Evolutionary conservation across 1,140 invertebrate genomes (phyloP), one percentile per base, ranked within the genome.

Genomic region (Tyrophagus putrescentiae): DNA sequence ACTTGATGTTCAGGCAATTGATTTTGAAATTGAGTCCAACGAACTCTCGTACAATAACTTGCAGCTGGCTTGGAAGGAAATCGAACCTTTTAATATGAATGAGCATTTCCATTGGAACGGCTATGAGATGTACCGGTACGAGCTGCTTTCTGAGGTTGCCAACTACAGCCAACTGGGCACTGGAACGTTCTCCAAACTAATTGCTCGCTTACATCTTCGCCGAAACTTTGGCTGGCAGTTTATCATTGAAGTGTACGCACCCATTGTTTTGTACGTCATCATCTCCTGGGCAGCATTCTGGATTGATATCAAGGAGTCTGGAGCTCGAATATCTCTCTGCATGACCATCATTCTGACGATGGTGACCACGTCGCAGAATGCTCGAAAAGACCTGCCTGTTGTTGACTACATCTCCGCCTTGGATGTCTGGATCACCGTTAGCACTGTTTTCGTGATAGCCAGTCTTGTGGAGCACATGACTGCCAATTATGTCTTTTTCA

Each of bases 21-120:
- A 74, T n/a, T 76, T 80, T 70, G 72, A 78, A 63, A 77, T 80
- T 29, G 75, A 78, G 5, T 77, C 76, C 56, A 80, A 76, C 70
- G 74, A 72, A 0, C 75, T 77, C 62, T 75, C 75, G 5, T 70
- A 70, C 1, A 79, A 79, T 13, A 80, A 85, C 63, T 75, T 89
- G 66, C 71, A 78, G 34, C 67, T 88, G 5, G 76, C 79, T 65
- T 89, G 85, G 86, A 80, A 82, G 65, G 76, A 78, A 36, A 76
- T 81, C 34, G 76, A 78, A 41, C 82, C 85, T 11, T 81, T 87
- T 11, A 77, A 81, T 7, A 73, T 87, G 25, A 84, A 84, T 9
- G 73, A 78, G 0, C 80, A 64, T 29, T 65, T 65, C 29, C 11
- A 57, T 6, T 29, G 63, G 27, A 58, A 52, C 31, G 64, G 64